phyloP scores from a whole-genome alignment of 2,113 vertebrate species.

The Tachycineta bicolor region DNA sequence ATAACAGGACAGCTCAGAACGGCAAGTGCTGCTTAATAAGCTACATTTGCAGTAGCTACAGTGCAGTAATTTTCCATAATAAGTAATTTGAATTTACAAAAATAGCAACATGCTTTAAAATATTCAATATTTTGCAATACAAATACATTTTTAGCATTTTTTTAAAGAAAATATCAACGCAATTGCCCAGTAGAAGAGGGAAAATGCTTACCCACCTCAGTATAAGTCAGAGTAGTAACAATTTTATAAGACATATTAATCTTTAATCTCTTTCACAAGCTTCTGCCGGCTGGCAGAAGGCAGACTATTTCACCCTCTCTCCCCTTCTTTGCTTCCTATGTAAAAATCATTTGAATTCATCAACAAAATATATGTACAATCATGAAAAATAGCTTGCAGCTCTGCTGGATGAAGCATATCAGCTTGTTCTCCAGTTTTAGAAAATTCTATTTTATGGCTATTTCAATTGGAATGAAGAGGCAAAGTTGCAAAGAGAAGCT shows the following conservation, averaged over 20 bases:
- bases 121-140: not conserved
- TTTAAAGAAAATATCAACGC: not conserved
- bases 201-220: not conserved
- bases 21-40: not conserved
- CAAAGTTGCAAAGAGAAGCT: constrained; percentile 3
- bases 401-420: constrained; percentile 50
- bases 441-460: constrained; percentile 56
- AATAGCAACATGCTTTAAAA: not conserved
- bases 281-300: not conserved
- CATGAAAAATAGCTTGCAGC: constrained; percentile 58
- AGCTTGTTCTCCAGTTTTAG: constrained; percentile 53
- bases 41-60: not conserved
- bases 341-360: constrained; percentile 51
- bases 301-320: not conserved
- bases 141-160: not conserved
- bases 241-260: not conserved
- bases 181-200: not conserved
- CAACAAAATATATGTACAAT: constrained; percentile 60
- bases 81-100: not conserved
- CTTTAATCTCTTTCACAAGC: not conserved
- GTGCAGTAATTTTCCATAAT: not conserved
- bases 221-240: not conserved
- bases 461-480: not conserved
- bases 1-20: not conserved
- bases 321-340: not conserved